Percentiles rank a stretch among this genome's conserved stretches.
These are phyloP conservation scores for Ophioninae sp. DNA, from an alignment of 2,888 invertebrate species.

Conservation along the genomic window DNA sequence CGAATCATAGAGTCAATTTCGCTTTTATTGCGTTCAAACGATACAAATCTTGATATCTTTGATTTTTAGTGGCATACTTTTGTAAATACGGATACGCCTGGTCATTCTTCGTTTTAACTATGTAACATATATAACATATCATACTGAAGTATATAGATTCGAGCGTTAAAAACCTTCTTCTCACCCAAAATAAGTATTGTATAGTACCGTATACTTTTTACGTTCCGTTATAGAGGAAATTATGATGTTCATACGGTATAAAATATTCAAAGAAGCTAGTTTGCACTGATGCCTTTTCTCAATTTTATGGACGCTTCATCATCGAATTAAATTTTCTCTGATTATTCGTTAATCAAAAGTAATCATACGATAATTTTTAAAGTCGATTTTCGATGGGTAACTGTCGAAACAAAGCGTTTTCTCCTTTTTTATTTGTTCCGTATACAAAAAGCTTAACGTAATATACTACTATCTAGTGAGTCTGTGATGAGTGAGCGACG, in stretches of 20 bases:
- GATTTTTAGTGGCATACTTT: background rate
- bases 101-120: background rate
- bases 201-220: no score
- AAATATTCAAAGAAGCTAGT: background rate
- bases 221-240: no score
- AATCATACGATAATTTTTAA: background rate
- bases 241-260: no score
- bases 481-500: conserved; percentile 89
- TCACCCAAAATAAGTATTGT: no score
- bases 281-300: background rate
- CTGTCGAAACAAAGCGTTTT: background rate
- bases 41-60: background rate
- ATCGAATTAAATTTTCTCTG: background rate
- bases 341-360: background rate
- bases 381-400: background rate
- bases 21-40: background rate
- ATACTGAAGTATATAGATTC: no score
- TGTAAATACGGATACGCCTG: background rate
- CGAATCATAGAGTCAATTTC: background rate
- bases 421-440: background rate
- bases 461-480: conserved; percentile 75
- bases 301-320: background rate
- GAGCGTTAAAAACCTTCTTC: no score
- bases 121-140: no score
- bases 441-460: background rate